Conservation (phyloP, 2,797 vertebrate genomes). For the Lepus oiostolus region DNA sequence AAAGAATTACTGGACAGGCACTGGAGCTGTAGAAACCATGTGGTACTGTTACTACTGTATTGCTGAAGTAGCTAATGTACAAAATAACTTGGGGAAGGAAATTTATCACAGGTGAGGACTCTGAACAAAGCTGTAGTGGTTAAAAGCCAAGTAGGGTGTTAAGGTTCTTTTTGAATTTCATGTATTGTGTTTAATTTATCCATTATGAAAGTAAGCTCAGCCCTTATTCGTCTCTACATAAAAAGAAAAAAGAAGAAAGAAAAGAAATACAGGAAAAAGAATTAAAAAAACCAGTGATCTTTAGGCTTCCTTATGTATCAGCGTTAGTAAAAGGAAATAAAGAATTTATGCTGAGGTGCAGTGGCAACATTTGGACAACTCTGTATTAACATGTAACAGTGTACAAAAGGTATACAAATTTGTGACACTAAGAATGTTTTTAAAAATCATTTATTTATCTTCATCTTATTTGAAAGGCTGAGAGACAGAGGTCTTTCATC, state of each 20-base stretch:
- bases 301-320: neutral
- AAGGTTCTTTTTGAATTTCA: conserved; percentile 17
- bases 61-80: conserved; percentile 20
- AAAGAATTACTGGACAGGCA: conserved; percentile 5
- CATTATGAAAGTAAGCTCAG: conserved; percentile 29
- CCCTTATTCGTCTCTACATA: neutral
- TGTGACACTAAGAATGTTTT: neutral
- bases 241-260: neutral
- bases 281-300: neutral
- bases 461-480: too few species aligned
- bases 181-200: conserved; percentile 14
- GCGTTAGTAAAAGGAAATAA: conserved; percentile 19
- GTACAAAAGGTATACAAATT: neutral
- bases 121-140: neutral
- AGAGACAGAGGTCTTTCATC: too few species aligned
- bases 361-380: neutral
- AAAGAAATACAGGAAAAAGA: neutral
- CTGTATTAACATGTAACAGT: neutral
- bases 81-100: neutral
- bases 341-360: neutral
- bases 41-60: neutral
- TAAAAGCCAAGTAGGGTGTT: conserved; percentile 16
- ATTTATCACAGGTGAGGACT: conserved; percentile 21
- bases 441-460: too few species aligned
- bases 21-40: neutral